Evolutionary conservation across 2,113 vertebrate genomes (phyloP).

Genomic region (Rhizomys pruinosus): DNA sequence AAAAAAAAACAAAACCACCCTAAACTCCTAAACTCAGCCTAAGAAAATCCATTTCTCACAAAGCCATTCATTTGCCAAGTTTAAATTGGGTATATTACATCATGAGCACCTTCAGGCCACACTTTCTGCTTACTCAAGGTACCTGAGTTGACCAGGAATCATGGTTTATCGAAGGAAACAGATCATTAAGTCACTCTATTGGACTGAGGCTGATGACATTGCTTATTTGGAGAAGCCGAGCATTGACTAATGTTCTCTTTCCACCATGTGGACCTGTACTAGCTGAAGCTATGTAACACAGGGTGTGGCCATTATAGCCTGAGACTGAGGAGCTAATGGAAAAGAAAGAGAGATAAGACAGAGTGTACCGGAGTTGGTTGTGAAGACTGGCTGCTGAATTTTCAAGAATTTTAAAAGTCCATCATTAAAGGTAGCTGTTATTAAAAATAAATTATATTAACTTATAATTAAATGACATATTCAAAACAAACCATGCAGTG

Average conservation of each 20-base stretch:
- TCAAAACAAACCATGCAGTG: conserved; percentile 29
- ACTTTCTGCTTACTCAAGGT: conserved; percentile 64
- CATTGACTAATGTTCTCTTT: conserved; percentile 52
- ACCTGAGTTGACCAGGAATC: conserved; percentile 78
- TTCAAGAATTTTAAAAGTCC: conserved; percentile 49
- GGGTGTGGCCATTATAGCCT: conserved; percentile 22
- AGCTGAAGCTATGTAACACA: conserved; percentile 27
- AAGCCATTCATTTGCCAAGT: conserved; percentile 71
- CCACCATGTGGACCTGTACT: neutral
- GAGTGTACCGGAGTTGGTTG: neutral
- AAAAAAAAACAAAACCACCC: conserved; percentile 65
- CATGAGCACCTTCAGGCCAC: conserved; percentile 49
- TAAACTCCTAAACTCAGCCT: conserved; percentile 68
- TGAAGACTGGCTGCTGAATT: conserved; percentile 26
- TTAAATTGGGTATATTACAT: conserved; percentile 74
- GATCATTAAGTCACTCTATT: conserved; percentile 74
- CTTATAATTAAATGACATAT: neutral
- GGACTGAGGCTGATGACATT: conserved; percentile 52
- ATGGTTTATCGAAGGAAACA: conserved; percentile 78
- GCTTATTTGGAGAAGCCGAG: conserved; percentile 72
- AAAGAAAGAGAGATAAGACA: neutral
- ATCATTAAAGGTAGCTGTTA: neutral
- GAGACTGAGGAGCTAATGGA: neutral
- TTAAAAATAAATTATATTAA: conserved; percentile 50
- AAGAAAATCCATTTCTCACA: conserved; percentile 79